These are phyloP conservation scores for Cheilosia pagana DNA, from an alignment of 2,888 invertebrate genomes.

Conservation along the genomic window DNA sequence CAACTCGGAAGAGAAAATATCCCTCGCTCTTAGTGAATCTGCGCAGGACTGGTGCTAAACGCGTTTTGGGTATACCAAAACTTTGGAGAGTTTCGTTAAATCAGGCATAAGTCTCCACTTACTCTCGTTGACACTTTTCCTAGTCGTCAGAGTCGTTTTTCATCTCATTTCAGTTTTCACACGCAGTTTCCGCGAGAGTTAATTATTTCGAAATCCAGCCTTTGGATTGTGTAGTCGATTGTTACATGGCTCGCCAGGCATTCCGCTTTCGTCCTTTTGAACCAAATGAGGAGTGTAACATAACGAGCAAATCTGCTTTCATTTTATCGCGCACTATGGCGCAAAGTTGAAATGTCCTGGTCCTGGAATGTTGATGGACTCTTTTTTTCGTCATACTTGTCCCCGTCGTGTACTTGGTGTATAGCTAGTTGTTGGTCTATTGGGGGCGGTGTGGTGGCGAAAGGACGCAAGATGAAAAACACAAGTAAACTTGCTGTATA, in stretches of 20 bases:
- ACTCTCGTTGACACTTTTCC: constrained; percentile 23
- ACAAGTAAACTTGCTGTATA: constrained; percentile 51
- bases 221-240: constrained; percentile 65
- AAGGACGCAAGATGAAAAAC: constrained; percentile 11
- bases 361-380: constrained; percentile 50
- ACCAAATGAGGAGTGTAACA: constrained; percentile 52
- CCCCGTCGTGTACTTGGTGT: constrained; percentile 3
- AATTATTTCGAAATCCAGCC: constrained; percentile 69
- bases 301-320: constrained; percentile 50
- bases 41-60: constrained; percentile 36
- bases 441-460: neutral
- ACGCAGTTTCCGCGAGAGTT: constrained; percentile 70
- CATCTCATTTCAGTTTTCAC: constrained; percentile 50
- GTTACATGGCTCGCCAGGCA: constrained; percentile 64
- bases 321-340: constrained; percentile 32
- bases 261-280: constrained; percentile 57
- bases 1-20: constrained; percentile 16
- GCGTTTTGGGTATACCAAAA: constrained; percentile 53
- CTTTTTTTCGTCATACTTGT: constrained; percentile 15
- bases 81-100: constrained; percentile 62
- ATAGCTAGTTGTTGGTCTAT: constrained; percentile 7
- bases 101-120: constrained; percentile 60
- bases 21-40: constrained; percentile 20
- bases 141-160: constrained; percentile 18
- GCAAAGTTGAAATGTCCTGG: constrained; percentile 49